A percentile compares a stretch with the other conserved stretches of the same genome.
Evolutionary conservation across 2,888 invertebrate genomes (phyloP).

Genomic region (Candidula unifasciata): DNA sequence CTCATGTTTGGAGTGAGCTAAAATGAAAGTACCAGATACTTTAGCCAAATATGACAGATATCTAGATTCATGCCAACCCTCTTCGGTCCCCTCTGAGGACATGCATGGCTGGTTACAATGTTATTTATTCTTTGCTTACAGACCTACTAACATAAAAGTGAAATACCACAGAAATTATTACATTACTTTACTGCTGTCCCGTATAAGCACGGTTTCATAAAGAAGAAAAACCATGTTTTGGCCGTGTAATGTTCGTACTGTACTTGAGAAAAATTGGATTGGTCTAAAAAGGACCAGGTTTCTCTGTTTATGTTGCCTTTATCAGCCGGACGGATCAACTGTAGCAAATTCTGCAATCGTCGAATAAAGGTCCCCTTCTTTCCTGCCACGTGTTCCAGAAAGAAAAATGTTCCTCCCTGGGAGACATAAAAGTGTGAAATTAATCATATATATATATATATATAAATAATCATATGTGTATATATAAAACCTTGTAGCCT

Average conservation of each 20-base stretch:
- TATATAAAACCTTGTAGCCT: too few species aligned
- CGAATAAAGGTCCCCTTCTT: constrained; percentile 56
- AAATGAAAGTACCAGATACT: too few species aligned
- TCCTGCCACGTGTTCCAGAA: constrained; percentile 68
- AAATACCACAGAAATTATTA: not conserved
- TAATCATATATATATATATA: too few species aligned
- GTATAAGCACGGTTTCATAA: constrained; percentile 50
- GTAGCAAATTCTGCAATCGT: constrained; percentile 59
- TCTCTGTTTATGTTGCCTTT: constrained; percentile 63
- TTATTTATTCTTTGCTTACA: too few species aligned
- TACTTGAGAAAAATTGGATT: constrained; percentile 61
- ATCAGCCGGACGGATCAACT: constrained; percentile 60
- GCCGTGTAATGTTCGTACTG: constrained; percentile 51
- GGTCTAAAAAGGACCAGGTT: constrained; percentile 56
- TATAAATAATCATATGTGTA: too few species aligned
- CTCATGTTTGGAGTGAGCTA: too few species aligned
- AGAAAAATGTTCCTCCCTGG: constrained; percentile 69
- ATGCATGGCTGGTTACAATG: too few species aligned
- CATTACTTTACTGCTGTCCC: constrained; percentile 51
- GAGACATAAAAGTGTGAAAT: constrained; percentile 31
- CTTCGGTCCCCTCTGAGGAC: too few species aligned
- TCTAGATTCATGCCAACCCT: too few species aligned
- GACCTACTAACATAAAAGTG: too few species aligned
- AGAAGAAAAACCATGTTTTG: constrained; percentile 31
- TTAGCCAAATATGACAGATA: too few species aligned